These are phyloP conservation scores for Magallana angulata DNA, from an alignment of 1,140 invertebrate genomes.

Conservation along the genomic window DNA sequence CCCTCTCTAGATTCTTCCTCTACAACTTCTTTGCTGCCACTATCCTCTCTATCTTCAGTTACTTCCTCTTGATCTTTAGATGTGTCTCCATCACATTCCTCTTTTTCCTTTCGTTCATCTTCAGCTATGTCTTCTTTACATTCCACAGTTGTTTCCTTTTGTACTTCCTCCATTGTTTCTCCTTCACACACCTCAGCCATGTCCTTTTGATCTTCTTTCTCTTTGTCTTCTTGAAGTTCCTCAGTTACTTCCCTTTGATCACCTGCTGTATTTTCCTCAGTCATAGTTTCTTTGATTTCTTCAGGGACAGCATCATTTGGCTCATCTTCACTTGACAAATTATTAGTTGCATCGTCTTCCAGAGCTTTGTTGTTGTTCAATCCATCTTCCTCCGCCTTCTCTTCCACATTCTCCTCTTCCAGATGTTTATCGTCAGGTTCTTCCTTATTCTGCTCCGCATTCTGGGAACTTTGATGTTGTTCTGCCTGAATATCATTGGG, in stretches of 20 bases:
- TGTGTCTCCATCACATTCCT: too few species aligned
- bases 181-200: neutral
- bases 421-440: neutral
- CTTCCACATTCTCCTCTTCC: neutral
- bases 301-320: neutral
- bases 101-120: neutral
- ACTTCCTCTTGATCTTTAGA: too few species aligned
- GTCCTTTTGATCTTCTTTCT: neutral
- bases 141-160: neutral
- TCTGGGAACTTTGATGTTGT: too few species aligned
- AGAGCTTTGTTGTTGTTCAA: too few species aligned
- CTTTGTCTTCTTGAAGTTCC: neutral
- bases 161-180: slow-evolving; percentile 30
- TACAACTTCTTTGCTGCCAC: neutral
- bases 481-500: neutral
- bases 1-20: neutral
- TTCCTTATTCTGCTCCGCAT: neutral
- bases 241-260: neutral
- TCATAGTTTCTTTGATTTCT: neutral
- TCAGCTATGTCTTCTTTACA: neutral
- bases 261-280: neutral
- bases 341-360: neutral
- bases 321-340: neutral
- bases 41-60: neutral
- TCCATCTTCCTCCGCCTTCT: neutral